Conservation (phyloP, 1,140 invertebrate genomes). For the Solenopsis fugax region DNA sequence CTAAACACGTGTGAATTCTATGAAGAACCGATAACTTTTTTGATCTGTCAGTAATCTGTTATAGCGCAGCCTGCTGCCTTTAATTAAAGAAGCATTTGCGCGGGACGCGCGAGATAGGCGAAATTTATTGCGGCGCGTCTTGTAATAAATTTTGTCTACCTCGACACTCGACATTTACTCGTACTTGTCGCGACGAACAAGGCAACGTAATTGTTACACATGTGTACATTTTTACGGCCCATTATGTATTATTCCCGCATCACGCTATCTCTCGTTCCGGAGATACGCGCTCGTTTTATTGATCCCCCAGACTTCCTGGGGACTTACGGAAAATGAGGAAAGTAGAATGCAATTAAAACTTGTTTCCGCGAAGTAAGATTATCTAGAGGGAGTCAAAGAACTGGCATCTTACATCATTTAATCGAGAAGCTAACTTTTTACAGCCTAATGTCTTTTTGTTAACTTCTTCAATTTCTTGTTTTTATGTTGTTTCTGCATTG, state of each 20-base stretch:
- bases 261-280: slow-evolving; percentile 58
- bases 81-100: slow-evolving; percentile 74
- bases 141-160: slow-evolving; percentile 73
- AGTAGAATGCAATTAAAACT: slow-evolving; percentile 64
- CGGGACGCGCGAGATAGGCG: slow-evolving; percentile 67
- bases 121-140: slow-evolving; percentile 72
- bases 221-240: slow-evolving; percentile 61
- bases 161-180: slow-evolving; percentile 67
- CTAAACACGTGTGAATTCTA: background rate
- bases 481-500: background rate
- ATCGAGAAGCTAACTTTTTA: slow-evolving; percentile 34
- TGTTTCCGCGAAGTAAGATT: slow-evolving; percentile 44
- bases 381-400: slow-evolving; percentile 38
- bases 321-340: slow-evolving; percentile 57
- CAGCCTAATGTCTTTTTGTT: background rate
- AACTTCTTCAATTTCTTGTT: slow-evolving; percentile 1
- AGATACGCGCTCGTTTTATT: slow-evolving; percentile 65
- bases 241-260: slow-evolving; percentile 61
- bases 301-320: slow-evolving; percentile 26
- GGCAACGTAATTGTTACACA: slow-evolving; percentile 73
- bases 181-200: slow-evolving; percentile 30
- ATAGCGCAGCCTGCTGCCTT: slow-evolving; percentile 68
- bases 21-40: slow-evolving; percentile 21
- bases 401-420: slow-evolving; percentile 42
- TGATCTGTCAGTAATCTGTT: slow-evolving; percentile 66